A percentile compares a stretch with the other conserved stretches of the same genome.
These are phyloP conservation scores for Ceyx erithaca DNA, from an alignment of 2,797 vertebrate genomes.

Conservation along the genomic window DNA sequence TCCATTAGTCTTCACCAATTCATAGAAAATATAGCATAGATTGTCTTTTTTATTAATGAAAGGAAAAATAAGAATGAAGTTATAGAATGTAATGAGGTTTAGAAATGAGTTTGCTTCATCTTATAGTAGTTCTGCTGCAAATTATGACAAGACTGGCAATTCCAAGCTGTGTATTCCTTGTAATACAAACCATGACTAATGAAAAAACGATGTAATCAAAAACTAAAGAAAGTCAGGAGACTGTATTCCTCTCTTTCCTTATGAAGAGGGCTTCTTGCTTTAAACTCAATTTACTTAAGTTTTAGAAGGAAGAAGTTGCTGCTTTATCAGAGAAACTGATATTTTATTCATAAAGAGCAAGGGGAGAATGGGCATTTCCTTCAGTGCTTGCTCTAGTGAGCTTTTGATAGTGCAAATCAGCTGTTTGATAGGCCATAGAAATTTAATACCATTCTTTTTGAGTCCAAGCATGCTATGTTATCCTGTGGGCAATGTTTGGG, in stretches of 20 bases:
- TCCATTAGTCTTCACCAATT: conserved; percentile 16
- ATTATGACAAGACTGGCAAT: background rate
- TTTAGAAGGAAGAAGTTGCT: background rate
- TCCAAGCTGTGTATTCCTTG: background rate
- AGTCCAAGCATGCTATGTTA: background rate
- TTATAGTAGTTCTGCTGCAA: background rate
- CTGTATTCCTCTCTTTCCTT: background rate
- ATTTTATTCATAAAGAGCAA: background rate
- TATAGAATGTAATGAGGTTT: background rate
- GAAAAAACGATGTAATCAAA: background rate
- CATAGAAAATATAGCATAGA: conserved; percentile 4
- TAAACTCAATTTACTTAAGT: background rate
- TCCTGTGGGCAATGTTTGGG: background rate
- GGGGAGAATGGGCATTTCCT: background rate
- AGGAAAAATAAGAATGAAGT: conserved; percentile 9
- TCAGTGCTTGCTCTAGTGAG: background rate
- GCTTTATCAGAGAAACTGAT: background rate
- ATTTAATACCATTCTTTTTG: background rate
- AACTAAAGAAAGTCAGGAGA: background rate
- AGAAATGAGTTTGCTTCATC: conserved; percentile 7
- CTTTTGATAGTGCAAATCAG: background rate
- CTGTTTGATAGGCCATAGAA: background rate
- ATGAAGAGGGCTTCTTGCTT: background rate
- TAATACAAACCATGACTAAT: background rate
- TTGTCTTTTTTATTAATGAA: conserved; percentile 37